Percentiles rank a stretch among this genome's conserved stretches.
These are phyloP conservation scores for Perca schrenkii DNA, from an alignment of 2,113 vertebrate genomes.

Conservation along the genomic window DNA sequence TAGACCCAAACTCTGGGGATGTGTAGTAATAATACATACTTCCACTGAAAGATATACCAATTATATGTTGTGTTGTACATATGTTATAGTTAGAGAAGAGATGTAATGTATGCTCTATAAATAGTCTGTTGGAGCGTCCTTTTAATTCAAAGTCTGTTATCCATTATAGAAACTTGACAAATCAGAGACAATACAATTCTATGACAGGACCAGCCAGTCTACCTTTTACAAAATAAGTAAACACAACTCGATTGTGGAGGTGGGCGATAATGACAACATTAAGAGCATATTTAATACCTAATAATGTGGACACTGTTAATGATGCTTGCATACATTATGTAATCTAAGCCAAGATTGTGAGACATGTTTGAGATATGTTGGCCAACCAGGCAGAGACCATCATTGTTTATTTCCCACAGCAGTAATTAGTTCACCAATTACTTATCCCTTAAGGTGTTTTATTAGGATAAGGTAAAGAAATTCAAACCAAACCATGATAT, in stretches of 20 bases:
- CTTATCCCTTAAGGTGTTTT: not conserved
- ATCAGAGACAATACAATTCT: not conserved
- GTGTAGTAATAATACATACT: conserved; percentile 13
- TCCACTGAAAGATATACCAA: not conserved
- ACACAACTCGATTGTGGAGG: not conserved
- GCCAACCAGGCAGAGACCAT: not conserved
- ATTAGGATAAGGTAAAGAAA: not conserved
- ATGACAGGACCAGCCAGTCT: not conserved
- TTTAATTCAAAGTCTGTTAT: not conserved
- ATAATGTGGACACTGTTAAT: not conserved
- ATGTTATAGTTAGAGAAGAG: not conserved
- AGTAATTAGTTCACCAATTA: not conserved
- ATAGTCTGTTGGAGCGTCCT: not conserved
- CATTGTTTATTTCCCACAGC: not conserved
- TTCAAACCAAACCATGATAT: not conserved
- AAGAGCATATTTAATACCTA: not conserved
- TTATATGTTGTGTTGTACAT: not conserved
- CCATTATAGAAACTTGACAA: conserved; percentile 7
- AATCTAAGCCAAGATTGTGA: not conserved
- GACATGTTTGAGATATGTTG: not conserved
- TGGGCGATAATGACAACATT: not conserved
- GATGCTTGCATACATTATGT: not conserved
- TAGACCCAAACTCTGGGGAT: not conserved
- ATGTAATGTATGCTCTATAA: not conserved
- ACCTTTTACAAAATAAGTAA: not conserved